Conservation (phyloP, 1,140 invertebrate species). For the Holcopasites calliopsidis region DNA sequence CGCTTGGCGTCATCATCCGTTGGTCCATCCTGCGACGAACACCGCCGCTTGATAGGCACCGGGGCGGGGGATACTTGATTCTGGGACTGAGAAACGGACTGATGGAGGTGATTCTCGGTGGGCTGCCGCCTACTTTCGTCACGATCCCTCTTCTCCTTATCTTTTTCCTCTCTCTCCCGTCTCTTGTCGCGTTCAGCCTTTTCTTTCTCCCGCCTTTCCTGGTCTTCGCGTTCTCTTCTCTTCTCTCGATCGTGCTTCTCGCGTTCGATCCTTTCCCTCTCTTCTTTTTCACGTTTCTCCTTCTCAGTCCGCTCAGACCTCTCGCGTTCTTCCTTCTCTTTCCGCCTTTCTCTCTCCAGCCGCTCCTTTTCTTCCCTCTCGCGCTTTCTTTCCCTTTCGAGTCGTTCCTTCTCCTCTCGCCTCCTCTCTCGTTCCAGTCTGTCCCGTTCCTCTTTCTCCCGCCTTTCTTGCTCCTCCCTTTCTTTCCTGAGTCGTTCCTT, state of each 20-base stretch:
- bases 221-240: constrained; percentile 62
- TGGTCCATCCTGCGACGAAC: constrained; percentile 88
- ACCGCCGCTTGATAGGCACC: constrained; percentile 85
- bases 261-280: constrained; percentile 46
- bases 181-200: constrained; percentile 58
- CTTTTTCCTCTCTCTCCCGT: constrained; percentile 62
- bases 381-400: constrained; percentile 67
- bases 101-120: constrained; percentile 72
- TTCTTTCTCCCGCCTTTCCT: constrained; percentile 64
- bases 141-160: constrained; percentile 55
- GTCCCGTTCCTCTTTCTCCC: constrained; percentile 70
- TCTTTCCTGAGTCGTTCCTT: constrained; percentile 75
- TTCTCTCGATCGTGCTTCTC: constrained; percentile 59
- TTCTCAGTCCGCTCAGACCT: constrained; percentile 55
- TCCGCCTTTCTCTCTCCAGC: constrained; percentile 48
- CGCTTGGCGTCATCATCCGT: constrained; percentile 86
- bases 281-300: constrained; percentile 62
- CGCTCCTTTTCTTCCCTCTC: constrained; percentile 70
- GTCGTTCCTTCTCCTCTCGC: constrained; percentile 69
- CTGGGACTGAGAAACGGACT: constrained; percentile 56
- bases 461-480: constrained; percentile 77
- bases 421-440: constrained; percentile 62
- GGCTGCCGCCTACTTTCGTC: constrained; percentile 62
- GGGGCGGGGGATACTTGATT: constrained; percentile 81
- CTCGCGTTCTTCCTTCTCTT: constrained; percentile 61